Conservation (phyloP, 2,113 vertebrate species). For the Pleuronectes platessa region DNA sequence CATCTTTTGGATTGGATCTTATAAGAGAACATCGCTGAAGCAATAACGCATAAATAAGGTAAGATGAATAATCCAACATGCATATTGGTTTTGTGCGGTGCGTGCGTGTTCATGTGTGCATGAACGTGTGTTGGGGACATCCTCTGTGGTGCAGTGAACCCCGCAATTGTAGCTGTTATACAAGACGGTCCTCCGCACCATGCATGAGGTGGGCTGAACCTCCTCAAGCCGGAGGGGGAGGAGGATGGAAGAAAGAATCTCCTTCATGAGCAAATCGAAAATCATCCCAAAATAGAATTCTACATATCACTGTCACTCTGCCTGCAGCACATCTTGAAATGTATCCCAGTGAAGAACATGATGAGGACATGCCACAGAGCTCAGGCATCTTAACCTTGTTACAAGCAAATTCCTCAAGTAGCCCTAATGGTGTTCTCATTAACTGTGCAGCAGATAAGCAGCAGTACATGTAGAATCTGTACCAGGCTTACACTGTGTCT, state of each 20-base stretch:
- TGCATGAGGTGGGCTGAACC: constrained; percentile 45
- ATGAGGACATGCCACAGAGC: constrained; percentile 7
- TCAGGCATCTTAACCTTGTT: neutral
- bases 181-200: constrained; percentile 39
- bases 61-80: constrained; percentile 6
- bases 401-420: constrained; percentile 8
- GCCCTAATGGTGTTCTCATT: neutral
- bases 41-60: constrained; percentile 48
- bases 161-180: constrained; percentile 55
- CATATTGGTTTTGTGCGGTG: neutral
- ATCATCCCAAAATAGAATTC: neutral
- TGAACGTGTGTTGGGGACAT: constrained; percentile 20
- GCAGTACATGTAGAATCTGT: constrained; percentile 3
- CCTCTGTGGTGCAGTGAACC: constrained; percentile 54
- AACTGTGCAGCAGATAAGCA: too few relatives aligned
- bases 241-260: neutral
- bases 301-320: neutral
- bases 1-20: constrained; percentile 23
- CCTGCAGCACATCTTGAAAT: neutral
- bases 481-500: neutral
- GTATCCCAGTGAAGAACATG: neutral
- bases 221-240: constrained; percentile 6
- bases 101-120: neutral
- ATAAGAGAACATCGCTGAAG: neutral
- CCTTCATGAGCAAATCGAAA: neutral